Evolutionary conservation across 2,797 vertebrate species (phyloP), one percentile per base, ranked within the genome.

Genomic region (Girardinus metallicus): DNA sequence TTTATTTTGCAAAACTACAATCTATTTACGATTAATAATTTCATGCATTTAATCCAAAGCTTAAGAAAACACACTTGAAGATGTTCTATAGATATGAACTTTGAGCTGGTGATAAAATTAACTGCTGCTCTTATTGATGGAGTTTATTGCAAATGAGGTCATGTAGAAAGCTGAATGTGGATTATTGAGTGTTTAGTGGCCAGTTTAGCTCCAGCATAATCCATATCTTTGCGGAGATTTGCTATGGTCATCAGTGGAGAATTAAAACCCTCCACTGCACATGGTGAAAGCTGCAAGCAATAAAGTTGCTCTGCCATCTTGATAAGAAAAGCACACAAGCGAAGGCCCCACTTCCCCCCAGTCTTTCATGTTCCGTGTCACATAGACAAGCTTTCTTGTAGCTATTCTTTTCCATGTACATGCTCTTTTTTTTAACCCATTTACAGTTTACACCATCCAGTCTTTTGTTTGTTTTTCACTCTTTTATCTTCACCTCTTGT

Each of bases 111-210:
- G 82, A 87, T 75, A 75, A 87, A 87, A 86, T 87, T 73, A 85
- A 83, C 81, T 11, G 74, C 87, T 77, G 83, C 86, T 88, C 80
- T 93, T 86, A 88, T 91, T 86, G 62, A 76, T 85, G 84, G 85
- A 83, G 83, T 89, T 89, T 84, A 79, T 74, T 51, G 79, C 82
- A 89, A 91, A 88, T 79, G 39, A 91, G 90, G 90, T 89, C 93
- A 91, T 47, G 75, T 87, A 78, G 81, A 80, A 90, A 91, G 70
- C 87, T 77, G 84, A 88, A 85, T 80, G 83, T 86, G 89, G 90
- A 93, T 92, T 93, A 91, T 90, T 82, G 83, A 84, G 87, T 83
- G 86, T 92, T 92, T 87, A 91, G 90, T 89, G 81, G 92, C 92
- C 88, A 88, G 89, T 92, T 92, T 89, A 91, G 88, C 86, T 39